These are phyloP conservation scores for Garra rufa DNA, from an alignment of 2,113 vertebrate genomes.

Conservation along the genomic window DNA sequence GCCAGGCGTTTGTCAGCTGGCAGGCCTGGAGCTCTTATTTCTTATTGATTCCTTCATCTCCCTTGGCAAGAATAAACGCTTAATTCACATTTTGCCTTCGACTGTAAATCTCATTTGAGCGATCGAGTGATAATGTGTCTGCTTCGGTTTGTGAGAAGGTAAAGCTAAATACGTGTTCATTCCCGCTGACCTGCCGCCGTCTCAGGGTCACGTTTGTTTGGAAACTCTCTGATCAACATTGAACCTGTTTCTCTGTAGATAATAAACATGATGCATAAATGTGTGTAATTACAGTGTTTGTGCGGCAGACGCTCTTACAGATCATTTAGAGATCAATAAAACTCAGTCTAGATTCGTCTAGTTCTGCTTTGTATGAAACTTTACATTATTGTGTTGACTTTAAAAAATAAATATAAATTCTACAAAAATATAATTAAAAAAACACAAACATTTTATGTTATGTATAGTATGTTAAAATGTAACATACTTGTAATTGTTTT, in stretches of 20 bases:
- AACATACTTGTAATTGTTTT: too few species aligned
- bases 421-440: too few species aligned
- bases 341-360: not conserved
- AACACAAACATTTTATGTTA: too few species aligned
- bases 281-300: conserved; percentile 3
- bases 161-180: not conserved
- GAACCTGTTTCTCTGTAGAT: not conserved
- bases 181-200: too few species aligned
- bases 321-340: not conserved
- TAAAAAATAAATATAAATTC: too few species aligned
- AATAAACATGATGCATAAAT: not conserved
- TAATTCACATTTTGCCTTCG: conserved; percentile 20
- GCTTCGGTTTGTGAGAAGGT: not conserved
- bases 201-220: not conserved
- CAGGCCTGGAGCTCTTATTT: conserved; percentile 2
- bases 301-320: not conserved
- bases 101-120: conserved; percentile 22
- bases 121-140: conserved; percentile 27
- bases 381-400: too few species aligned
- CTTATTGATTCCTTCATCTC: conserved; percentile 34
- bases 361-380: not conserved
- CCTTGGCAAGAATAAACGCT: conserved; percentile 46
- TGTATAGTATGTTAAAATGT: too few species aligned
- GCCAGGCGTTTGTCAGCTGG: not conserved
- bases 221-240: not conserved